A percentile compares a stretch with the other conserved stretches of the same genome.
Evolutionary conservation across 2,888 invertebrate species (phyloP).

Genomic region (Physocephala rufipes): DNA sequence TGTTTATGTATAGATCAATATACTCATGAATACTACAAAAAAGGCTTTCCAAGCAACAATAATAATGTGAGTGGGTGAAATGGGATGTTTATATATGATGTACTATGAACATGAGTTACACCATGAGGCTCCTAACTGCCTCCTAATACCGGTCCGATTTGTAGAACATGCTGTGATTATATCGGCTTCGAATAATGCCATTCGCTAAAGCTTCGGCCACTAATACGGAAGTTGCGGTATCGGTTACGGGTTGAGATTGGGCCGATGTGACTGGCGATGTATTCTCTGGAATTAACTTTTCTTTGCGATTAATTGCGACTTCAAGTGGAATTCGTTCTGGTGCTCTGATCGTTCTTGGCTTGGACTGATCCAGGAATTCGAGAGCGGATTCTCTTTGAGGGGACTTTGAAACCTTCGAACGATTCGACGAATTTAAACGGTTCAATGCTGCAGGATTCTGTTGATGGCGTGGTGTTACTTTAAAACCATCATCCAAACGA

Average conservation of each 20-base stretch:
- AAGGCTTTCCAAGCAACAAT: not conserved
- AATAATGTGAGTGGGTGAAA: too few species aligned
- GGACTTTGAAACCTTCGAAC: not conserved
- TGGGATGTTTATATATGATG: not conserved
- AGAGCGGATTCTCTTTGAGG: not conserved
- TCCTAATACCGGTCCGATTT: not conserved
- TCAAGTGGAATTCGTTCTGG: not conserved
- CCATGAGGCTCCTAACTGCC: not conserved
- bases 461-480: not conserved
- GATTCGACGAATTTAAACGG: not conserved
- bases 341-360: not conserved
- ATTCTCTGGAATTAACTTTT: not conserved
- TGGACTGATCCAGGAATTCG: not conserved
- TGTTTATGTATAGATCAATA: constrained; percentile 1
- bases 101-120: not conserved
- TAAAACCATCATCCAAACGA: constrained; percentile 7
- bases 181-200: not conserved
- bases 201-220: not conserved
- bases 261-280: not conserved
- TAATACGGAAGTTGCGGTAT: constrained; percentile 2
- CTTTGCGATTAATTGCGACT: not conserved
- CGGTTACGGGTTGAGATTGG: not conserved
- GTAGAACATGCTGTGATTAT: constrained; percentile 22
- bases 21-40: constrained; percentile 8
- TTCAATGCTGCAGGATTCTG: not conserved